phyloP scores from a whole-genome alignment of 1,140 invertebrate genomes.

The Drosophila rufa region DNA sequence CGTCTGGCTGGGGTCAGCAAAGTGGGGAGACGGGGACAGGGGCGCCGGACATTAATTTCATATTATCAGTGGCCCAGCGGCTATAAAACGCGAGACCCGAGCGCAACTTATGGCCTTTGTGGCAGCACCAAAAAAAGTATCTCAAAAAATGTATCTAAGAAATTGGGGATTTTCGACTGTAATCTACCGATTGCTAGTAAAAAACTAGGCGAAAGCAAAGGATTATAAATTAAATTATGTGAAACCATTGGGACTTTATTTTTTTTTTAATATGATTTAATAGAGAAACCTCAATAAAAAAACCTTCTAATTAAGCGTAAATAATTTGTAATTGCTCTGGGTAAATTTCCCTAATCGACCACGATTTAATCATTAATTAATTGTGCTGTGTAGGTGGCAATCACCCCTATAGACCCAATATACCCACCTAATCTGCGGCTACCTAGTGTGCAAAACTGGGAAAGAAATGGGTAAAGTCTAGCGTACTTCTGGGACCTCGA shows the following conservation, averaged over 20 bases:
- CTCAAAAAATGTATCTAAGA: background rate
- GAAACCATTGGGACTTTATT: no score
- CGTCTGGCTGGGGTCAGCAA: constrained; percentile 11
- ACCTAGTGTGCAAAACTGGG: constrained; percentile 17
- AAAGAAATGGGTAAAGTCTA: constrained; percentile 39
- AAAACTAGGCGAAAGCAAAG: background rate
- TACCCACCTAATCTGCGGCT: constrained; percentile 15
- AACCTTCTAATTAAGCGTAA: no score
- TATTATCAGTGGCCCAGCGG: constrained; percentile 70
- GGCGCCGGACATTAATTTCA: constrained; percentile 71
- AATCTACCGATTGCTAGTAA: background rate
- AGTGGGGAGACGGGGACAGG: background rate
- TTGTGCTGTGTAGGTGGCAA: background rate
- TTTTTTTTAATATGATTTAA: no score
- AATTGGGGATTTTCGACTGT: background rate
- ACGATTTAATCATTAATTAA: background rate
- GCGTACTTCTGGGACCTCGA: constrained; percentile 65
- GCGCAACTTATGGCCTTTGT: constrained; percentile 43
- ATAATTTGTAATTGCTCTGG: background rate
- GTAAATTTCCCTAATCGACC: no score
- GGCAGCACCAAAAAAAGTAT: constrained; percentile 11
- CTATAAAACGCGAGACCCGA: constrained; percentile 63
- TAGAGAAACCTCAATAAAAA: background rate
- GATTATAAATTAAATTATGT: background rate
- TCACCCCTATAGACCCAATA: background rate